A percentile compares a stretch with the other conserved stretches of the same genome.
These are phyloP conservation scores for Dolichotis patagonum DNA, from an alignment of 2,113 vertebrate genomes.

Conservation along the genomic window DNA sequence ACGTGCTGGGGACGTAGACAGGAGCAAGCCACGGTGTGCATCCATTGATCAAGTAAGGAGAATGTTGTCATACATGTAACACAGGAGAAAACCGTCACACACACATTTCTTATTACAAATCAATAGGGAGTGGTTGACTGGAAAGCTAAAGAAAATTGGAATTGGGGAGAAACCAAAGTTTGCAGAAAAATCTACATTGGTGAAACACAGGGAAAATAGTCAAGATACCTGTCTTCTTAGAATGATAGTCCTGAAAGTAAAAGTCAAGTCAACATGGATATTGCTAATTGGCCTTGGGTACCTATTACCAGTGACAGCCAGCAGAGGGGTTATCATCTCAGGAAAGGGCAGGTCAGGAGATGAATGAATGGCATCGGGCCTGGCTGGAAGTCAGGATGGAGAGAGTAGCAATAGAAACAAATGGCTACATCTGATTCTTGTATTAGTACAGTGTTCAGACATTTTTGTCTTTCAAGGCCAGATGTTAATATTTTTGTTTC, in stretches of 20 bases:
- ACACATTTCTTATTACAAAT: slow-evolving; percentile 85
- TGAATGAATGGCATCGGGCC: too few relatives aligned
- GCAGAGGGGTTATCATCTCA: background rate
- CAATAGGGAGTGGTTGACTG: background rate
- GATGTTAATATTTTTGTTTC: slow-evolving; percentile 45
- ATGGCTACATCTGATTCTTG: background rate
- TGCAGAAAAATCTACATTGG: background rate
- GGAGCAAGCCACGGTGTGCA: slow-evolving; percentile 6
- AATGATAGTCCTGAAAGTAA: background rate
- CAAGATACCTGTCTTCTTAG: background rate
- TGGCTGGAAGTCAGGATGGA: background rate
- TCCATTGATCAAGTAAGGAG: slow-evolving; percentile 72
- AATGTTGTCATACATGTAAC: slow-evolving; percentile 69
- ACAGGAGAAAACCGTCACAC: slow-evolving; percentile 80
- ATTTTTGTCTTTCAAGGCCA: background rate
- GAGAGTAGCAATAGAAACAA: background rate
- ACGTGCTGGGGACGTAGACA: background rate
- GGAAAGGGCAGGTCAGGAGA: background rate
- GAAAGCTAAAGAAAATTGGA: slow-evolving; percentile 26
- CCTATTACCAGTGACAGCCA: background rate
- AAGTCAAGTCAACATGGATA: background rate
- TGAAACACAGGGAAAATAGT: background rate
- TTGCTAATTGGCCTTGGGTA: background rate
- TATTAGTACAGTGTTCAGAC: background rate
- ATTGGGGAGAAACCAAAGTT: background rate